Conservation (phyloP, 2,113 vertebrate genomes). For the Dromiciops gliroides region DNA sequence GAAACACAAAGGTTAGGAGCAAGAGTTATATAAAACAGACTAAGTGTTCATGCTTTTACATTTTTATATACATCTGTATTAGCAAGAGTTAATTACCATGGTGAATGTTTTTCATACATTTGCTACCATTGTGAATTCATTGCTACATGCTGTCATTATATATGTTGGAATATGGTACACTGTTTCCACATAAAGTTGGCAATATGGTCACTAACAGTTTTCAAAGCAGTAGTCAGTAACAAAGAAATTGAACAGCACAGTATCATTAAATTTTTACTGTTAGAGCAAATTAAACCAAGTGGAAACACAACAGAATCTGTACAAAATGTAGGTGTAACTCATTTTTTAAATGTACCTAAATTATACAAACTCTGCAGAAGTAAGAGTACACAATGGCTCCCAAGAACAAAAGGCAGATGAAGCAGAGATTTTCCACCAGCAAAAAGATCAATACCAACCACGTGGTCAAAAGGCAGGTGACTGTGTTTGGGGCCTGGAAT, state of each 20-base stretch:
- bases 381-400: neutral
- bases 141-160: neutral
- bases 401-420: neutral
- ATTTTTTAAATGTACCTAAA: neutral
- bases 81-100: neutral
- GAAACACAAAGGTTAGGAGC: conserved; percentile 7
- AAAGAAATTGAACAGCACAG: neutral
- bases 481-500: neutral
- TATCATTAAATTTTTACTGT: neutral
- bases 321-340: neutral
- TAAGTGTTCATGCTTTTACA: conserved; percentile 32
- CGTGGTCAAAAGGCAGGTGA: neutral
- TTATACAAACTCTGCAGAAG: neutral
- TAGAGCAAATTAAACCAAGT: neutral
- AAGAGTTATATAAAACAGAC: neutral
- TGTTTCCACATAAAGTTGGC: neutral
- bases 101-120: neutral
- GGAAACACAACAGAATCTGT: neutral
- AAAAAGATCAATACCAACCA: neutral
- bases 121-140: neutral
- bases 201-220: neutral
- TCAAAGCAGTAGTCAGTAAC: neutral
- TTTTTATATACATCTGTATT: neutral
- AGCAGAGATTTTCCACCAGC: neutral
- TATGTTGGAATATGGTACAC: neutral